Evolutionary conservation across 2,888 invertebrate genomes (phyloP).

Genomic region (Coenonympha arcania): DNA sequence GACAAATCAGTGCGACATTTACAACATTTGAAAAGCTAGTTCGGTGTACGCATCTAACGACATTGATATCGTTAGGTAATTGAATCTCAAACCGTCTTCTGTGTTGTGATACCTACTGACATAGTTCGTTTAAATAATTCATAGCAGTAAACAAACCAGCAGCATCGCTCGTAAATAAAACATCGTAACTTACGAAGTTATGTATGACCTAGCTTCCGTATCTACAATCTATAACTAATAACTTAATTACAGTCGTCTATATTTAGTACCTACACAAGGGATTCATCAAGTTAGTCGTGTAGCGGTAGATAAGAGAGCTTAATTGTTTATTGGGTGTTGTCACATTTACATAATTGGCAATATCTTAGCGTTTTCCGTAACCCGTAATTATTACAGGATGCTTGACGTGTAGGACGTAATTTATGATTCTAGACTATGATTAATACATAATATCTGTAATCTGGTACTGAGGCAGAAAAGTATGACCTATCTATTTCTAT

Average conservation of each 20-base stretch:
- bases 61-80: too few species aligned
- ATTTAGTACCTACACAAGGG: too few species aligned
- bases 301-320: not conserved
- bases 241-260: slow-evolving; percentile 1
- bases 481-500: not conserved
- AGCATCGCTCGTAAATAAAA: not conserved
- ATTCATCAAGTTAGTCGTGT: not conserved
- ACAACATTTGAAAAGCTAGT: too few species aligned
- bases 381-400: not conserved
- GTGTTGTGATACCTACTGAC: too few species aligned
- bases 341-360: not conserved
- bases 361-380: not conserved
- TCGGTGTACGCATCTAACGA: too few species aligned
- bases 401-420: not conserved
- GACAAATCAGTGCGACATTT: too few species aligned
- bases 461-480: not conserved
- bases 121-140: not conserved
- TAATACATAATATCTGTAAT: too few species aligned
- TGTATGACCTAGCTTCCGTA: not conserved
- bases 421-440: not conserved
- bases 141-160: not conserved
- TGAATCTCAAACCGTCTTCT: too few species aligned
- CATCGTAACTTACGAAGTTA: not conserved
- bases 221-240: not conserved
- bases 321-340: slow-evolving; percentile 7